Base-by-base conservation (phyloP, 2,113 vertebrate species). In the Coreoperca whiteheadi region DNA sequence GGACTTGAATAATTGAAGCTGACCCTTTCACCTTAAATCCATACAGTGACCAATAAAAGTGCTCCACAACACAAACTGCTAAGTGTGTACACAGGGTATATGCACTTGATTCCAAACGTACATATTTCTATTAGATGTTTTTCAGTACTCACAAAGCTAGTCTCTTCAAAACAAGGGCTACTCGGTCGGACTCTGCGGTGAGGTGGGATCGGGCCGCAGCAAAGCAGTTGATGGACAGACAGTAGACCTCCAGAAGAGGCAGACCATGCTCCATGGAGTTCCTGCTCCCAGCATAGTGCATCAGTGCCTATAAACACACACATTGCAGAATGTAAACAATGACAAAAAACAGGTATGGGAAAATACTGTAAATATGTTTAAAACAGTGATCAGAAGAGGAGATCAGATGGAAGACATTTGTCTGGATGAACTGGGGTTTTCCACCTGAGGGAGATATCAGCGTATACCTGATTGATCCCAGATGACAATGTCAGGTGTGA, bases 181-280 rank as follows among this genome's bases (percentile, higher is more conserved):
- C 98, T 88, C 96, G 97, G 95, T 98, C 97, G 43, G 97, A 99
- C 91, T 97, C 97, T 51, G 96, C 96, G 60, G 97, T 98, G 93
- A 99, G 96, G 94, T 97, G 97, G 25, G 97, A 97, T 91, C 98
- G 95, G 60, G 98, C 98, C 28, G 95, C 96, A 68, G 97, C 97
- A 92, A 99, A 99, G 89, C 97, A 98, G 89, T 97, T 97, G 91
- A 99, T 98, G 91, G 98, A 97, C 87, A 99, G 95, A 89, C 96
- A 97, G 96, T 99, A 99, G 8, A 99, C 97, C 93, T 99, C 98
- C 94, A 99, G 95, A 83, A 99, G 97, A 88, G 96, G 96, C 65
- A 97, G 94, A 77, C 97, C 95, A 60, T 98, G 97, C 88, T 99
- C 98, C n/a, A 98, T 96, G 34, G 97, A 96, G 93, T 97, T 97